phyloP scores from a whole-genome alignment of 2,888 invertebrate genomes.

The Harpalus rufipes region DNA sequence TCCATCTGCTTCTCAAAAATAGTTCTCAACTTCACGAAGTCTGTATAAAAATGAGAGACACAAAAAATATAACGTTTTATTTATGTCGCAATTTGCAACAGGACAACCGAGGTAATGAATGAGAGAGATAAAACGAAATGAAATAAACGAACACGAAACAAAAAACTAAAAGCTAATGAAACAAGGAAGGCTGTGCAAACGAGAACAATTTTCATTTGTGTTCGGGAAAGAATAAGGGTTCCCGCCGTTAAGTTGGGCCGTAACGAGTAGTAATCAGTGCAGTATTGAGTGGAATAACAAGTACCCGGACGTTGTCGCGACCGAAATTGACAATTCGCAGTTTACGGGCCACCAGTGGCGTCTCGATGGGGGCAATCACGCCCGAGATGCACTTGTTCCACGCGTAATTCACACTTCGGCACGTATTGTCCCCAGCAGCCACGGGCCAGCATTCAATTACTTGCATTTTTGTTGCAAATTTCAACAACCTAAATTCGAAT shows the following conservation, averaged over 20 bases:
- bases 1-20: neutral
- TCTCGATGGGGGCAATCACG: constrained; percentile 44
- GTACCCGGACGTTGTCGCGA: constrained; percentile 59
- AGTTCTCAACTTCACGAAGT: constrained; percentile 3
- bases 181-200: constrained; percentile 65
- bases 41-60: constrained; percentile 54
- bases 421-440: constrained; percentile 11
- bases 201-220: constrained; percentile 65
- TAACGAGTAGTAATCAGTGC: constrained; percentile 66
- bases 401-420: neutral
- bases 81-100: constrained; percentile 66
- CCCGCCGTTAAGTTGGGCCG: constrained; percentile 60
- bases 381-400: constrained; percentile 35
- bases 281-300: constrained; percentile 66
- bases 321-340: constrained; percentile 64
- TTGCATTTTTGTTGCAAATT: constrained; percentile 3
- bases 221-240: constrained; percentile 60
- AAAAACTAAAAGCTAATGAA: constrained; percentile 66
- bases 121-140: constrained; percentile 66
- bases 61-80: constrained; percentile 66
- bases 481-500: neutral
- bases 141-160: constrained; percentile 65
- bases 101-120: constrained; percentile 64
- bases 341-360: constrained; percentile 56
- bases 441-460: neutral